Conservation (phyloP, 2,888 invertebrate genomes). For the Leptarthrus brevirostris region DNA sequence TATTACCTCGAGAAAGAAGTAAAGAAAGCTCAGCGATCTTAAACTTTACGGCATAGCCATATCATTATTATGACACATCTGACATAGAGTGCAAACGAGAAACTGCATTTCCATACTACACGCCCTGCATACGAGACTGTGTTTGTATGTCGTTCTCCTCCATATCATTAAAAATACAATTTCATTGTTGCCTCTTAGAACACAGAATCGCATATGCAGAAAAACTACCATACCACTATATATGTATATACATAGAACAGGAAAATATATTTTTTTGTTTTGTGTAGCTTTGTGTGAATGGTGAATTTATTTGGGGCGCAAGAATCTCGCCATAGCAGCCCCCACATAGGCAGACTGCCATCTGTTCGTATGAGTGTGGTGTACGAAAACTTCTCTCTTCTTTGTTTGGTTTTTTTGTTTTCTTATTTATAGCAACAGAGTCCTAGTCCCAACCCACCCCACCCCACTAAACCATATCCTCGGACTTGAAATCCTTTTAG, state of each 20-base stretch:
- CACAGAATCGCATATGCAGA: slow-evolving; percentile 5
- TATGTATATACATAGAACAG: too few relatives aligned
- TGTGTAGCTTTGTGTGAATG: slow-evolving; percentile 39
- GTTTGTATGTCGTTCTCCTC: slow-evolving; percentile 2
- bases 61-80: slow-evolving; percentile 44
- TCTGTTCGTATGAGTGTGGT: slow-evolving; percentile 31
- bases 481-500: slow-evolving; percentile 45
- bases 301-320: slow-evolving; percentile 18
- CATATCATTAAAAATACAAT: slow-evolving; percentile 48
- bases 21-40: slow-evolving; percentile 37
- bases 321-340: background rate
- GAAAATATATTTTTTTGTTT: slow-evolving; percentile 36
- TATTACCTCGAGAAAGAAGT: slow-evolving; percentile 18
- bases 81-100: slow-evolving; percentile 38
- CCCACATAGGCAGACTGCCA: slow-evolving; percentile 8
- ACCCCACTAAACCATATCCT: background rate
- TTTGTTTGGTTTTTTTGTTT: slow-evolving; percentile 34
- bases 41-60: slow-evolving; percentile 42
- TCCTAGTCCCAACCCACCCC: slow-evolving; percentile 26
- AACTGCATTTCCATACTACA: background rate
- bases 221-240: slow-evolving; percentile 1
- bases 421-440: slow-evolving; percentile 40
- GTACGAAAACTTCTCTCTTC: slow-evolving; percentile 41
- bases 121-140: background rate
- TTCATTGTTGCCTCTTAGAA: slow-evolving; percentile 33